Conservation (phyloP, 2,797 vertebrate species). For the Syncerus caffer region DNA sequence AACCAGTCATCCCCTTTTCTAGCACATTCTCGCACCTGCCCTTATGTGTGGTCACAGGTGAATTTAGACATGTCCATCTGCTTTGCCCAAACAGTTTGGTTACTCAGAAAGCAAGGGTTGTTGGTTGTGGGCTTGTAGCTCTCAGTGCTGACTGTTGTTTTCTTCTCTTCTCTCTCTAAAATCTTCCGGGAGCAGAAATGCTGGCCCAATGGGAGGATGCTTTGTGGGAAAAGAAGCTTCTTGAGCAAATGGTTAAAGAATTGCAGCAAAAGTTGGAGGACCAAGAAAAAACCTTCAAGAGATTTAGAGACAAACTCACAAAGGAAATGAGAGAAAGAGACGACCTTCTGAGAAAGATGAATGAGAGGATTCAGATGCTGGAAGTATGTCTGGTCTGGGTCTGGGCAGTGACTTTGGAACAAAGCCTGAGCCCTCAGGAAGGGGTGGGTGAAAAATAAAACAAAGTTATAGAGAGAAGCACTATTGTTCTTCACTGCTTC, state of each 20-base stretch:
- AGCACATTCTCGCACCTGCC: not conserved
- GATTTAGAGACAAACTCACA: not conserved
- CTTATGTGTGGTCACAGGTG: not conserved
- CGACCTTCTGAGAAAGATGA: not conserved
- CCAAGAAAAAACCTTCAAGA: not conserved
- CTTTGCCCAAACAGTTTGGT: not conserved
- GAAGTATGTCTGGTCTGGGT: not conserved
- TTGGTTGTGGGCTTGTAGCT: not conserved
- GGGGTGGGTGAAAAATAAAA: not conserved
- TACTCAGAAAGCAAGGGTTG: not conserved
- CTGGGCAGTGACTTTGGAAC: not conserved
- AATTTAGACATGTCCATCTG: not conserved
- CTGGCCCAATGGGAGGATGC: not conserved
- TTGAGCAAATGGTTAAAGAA: not conserved
- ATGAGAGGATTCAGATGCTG: not conserved
- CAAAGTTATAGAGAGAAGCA: not conserved
- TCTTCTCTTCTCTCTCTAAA: not conserved
- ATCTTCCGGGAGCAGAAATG: not conserved
- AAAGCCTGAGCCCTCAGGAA: not conserved
- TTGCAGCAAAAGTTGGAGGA: not conserved
- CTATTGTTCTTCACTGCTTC: no score
- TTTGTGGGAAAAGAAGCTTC: not conserved
- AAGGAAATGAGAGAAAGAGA: not conserved
- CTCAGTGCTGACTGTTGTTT: not conserved
- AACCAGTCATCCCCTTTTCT: not conserved